phyloP scores from a whole-genome alignment of 2,113 vertebrate species.

The Sterrhoptilus dennistouni region DNA sequence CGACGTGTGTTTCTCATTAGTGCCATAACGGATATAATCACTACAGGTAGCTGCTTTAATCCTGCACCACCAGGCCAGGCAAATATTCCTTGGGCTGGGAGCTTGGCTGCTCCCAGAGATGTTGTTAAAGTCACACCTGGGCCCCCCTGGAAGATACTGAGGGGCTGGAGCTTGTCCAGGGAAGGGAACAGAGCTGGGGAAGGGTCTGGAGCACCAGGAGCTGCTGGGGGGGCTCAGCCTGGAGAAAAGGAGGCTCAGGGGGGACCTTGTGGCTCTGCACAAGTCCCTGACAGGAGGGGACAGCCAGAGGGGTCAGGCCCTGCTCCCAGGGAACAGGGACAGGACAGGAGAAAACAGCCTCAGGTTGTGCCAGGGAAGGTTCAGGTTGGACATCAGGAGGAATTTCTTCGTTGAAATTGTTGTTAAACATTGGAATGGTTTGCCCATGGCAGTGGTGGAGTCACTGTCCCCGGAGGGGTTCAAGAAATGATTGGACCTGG shows the following conservation, averaged over 20 bases:
- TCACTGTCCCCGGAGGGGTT: not conserved
- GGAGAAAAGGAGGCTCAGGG: not conserved
- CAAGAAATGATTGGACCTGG: not conserved
- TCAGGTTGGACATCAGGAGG: not conserved
- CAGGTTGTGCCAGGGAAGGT: not conserved
- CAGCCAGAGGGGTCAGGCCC: fast-evolving
- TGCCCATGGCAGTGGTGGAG: not conserved
- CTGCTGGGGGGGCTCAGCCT: fast-evolving
- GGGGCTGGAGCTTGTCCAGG: not conserved
- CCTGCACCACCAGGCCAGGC: not conserved
- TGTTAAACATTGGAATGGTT: not conserved
- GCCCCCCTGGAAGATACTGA: not conserved
- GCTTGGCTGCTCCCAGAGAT: not conserved
- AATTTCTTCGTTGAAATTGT: not conserved
- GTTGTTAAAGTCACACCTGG: not conserved
- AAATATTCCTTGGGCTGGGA: not conserved
- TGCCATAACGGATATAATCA: not conserved
- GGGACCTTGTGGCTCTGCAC: not conserved
- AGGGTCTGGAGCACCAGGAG: not conserved
- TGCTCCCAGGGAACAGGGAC: not conserved
- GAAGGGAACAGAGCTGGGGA: fast-evolving
- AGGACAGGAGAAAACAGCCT: fast-evolving
- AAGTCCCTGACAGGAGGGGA: not conserved
- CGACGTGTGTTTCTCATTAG: not conserved
- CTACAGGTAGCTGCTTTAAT: not conserved